phyloP scores from a whole-genome alignment of 2,888 invertebrate genomes.

The Euplagia quadripunctaria region DNA sequence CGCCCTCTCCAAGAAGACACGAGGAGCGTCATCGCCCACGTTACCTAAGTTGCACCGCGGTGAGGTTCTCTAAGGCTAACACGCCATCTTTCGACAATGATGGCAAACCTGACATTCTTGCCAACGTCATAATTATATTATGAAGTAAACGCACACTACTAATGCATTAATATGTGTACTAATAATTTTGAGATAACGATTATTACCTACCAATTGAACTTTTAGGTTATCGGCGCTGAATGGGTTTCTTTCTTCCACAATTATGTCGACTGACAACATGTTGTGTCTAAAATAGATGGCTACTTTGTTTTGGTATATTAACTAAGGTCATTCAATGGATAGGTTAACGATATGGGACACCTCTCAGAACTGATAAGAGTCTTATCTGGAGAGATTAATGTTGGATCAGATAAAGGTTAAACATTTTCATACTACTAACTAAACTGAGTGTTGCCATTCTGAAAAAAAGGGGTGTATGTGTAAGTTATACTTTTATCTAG shows the following conservation, averaged over 20 bases:
- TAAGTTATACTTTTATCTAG: no score
- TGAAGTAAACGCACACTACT: background rate
- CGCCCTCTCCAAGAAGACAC: no score
- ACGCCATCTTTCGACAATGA: background rate
- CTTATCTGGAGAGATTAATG: background rate
- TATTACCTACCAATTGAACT: slow-evolving; percentile 5
- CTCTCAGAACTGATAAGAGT: background rate
- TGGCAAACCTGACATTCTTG: background rate
- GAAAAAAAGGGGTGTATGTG: no score
- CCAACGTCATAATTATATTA: slow-evolving; percentile 8
- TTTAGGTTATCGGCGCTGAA: slow-evolving; percentile 10
- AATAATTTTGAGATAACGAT: slow-evolving; percentile 1
- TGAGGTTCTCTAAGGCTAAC: no score
- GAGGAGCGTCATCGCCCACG: no score
- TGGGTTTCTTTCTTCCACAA: slow-evolving; percentile 6
- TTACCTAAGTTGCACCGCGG: no score
- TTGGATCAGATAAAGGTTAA: background rate
- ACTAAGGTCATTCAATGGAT: background rate
- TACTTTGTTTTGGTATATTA: background rate
- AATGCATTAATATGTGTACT: slow-evolving; percentile 3
- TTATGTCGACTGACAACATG: slow-evolving; percentile 11
- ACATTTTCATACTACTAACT: background rate
- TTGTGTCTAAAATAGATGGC: background rate
- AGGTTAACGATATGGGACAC: background rate
- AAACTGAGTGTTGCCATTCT: background rate